A percentile compares a stretch with the other conserved stretches of the same genome.
Evolutionary conservation across 2,888 invertebrate genomes (phyloP).

Genomic region (Tenthredo scrophulariae): DNA sequence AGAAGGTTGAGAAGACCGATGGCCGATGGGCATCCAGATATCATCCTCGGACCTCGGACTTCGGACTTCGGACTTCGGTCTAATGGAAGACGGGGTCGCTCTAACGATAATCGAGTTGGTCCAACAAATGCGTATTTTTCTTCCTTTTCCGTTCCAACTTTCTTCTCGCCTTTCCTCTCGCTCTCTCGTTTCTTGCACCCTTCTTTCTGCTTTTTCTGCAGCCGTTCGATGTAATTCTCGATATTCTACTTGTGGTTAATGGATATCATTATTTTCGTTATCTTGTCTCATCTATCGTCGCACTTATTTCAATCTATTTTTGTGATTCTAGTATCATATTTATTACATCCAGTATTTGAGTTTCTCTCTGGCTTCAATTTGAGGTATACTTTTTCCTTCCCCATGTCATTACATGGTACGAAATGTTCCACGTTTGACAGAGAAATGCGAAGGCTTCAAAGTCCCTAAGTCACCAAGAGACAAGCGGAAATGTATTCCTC

Average conservation of each 20-base stretch:
- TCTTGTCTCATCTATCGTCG: constrained; percentile 39
- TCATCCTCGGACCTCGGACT: constrained; percentile 38
- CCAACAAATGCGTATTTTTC: constrained; percentile 43
- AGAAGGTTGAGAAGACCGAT: constrained; percentile 43
- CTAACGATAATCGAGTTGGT: constrained; percentile 50
- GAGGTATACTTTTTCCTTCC: neutral
- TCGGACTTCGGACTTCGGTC: constrained; percentile 42
- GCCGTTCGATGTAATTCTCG: constrained; percentile 19
- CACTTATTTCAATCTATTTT: constrained; percentile 48
- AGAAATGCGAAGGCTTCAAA: neutral
- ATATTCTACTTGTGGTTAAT: constrained; percentile 9
- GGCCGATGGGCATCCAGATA: constrained; percentile 42
- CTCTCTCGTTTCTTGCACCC: constrained; percentile 50
- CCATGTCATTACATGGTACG: neutral
- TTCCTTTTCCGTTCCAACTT: constrained; percentile 53
- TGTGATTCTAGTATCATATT: constrained; percentile 18
- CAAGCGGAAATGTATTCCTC: constrained; percentile 37
- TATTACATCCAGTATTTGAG: neutral
- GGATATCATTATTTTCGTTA: constrained; percentile 24
- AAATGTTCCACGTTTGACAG: constrained; percentile 7
- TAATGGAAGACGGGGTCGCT: constrained; percentile 42
- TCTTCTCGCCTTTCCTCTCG: constrained; percentile 42
- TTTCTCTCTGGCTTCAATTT: neutral
- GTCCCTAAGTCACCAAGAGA: constrained; percentile 9
- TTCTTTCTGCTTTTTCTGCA: neutral